Percentiles rank a stretch among this genome's conserved stretches.
Evolutionary conservation across 1,140 invertebrate species (phyloP).

Genomic region (Spodoptera litura): DNA sequence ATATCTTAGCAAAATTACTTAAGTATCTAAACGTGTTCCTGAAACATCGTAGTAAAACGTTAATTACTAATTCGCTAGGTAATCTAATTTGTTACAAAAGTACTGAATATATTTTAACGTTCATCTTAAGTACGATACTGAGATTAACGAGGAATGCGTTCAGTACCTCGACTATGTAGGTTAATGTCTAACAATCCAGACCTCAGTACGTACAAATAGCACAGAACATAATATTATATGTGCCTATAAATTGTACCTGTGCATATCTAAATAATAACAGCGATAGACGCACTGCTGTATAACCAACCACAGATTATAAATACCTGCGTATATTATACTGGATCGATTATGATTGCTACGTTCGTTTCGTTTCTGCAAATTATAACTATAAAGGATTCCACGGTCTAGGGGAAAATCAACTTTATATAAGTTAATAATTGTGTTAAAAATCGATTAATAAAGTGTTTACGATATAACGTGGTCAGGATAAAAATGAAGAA

Average conservation of each 20-base stretch:
- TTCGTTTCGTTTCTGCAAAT: neutral
- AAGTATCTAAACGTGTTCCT: conserved; percentile 16
- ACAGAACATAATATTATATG: conserved; percentile 3
- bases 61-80: conserved; percentile 35
- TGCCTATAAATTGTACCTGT: conserved; percentile 22
- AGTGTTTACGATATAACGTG: too few species aligned
- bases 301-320: neutral
- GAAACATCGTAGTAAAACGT: conserved; percentile 13
- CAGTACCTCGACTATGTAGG: conserved; percentile 44
- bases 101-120: conserved; percentile 34
- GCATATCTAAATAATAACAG: conserved; percentile 29
- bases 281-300: neutral
- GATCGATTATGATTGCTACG: neutral
- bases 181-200: conserved; percentile 46
- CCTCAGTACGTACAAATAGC: conserved; percentile 12
- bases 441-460: too few species aligned
- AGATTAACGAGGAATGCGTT: conserved; percentile 43
- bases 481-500: too few species aligned
- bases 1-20: conserved; percentile 6
- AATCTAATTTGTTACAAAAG: conserved; percentile 24
- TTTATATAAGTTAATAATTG: too few species aligned
- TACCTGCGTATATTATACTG: neutral
- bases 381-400: neutral
- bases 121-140: conserved; percentile 7
- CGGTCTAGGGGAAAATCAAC: too few species aligned